These are phyloP conservation scores for Chiroxiphia lanceolata DNA, from an alignment of 2,797 vertebrate genomes.

Conservation along the genomic window DNA sequence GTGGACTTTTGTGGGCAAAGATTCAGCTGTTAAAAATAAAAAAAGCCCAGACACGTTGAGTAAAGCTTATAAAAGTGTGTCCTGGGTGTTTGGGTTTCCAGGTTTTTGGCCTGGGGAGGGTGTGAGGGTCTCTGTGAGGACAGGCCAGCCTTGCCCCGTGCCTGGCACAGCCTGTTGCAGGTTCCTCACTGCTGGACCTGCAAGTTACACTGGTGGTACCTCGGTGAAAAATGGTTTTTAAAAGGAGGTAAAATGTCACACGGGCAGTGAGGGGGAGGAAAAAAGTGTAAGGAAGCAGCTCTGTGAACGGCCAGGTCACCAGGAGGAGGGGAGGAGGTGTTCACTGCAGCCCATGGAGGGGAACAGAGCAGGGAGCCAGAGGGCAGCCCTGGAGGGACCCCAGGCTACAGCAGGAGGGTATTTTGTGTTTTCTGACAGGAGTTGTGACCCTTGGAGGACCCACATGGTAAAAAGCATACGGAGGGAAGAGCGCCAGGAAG, in stretches of 20 bases:
- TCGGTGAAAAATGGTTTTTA: rapidly evolving
- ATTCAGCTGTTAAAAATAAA: background rate
- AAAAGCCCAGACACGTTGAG: background rate
- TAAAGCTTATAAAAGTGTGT: background rate
- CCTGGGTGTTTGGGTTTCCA: background rate
- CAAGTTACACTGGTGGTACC: rapidly evolving
- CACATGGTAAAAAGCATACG: rapidly evolving
- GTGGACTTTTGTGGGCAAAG: too few species aligned
- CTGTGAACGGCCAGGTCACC: background rate
- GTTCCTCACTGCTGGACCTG: background rate
- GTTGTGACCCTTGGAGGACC: rapidly evolving
- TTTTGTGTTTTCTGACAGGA: background rate
- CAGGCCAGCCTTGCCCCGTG: rapidly evolving
- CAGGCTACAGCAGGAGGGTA: background rate
- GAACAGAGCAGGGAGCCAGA: background rate
- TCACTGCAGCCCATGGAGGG: background rate
- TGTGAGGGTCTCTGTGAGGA: background rate
- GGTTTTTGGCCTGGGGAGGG: background rate
- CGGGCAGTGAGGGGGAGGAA: background rate
- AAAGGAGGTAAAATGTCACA: background rate
- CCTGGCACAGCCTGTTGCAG: rapidly evolving
- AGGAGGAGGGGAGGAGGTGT: background rate
- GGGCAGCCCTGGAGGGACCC: background rate
- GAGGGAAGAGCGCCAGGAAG: too few species aligned
- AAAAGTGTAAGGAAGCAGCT: background rate